Evolutionary conservation across 2,113 vertebrate species (phyloP).

Genomic region (Etheostoma cragini): DNA sequence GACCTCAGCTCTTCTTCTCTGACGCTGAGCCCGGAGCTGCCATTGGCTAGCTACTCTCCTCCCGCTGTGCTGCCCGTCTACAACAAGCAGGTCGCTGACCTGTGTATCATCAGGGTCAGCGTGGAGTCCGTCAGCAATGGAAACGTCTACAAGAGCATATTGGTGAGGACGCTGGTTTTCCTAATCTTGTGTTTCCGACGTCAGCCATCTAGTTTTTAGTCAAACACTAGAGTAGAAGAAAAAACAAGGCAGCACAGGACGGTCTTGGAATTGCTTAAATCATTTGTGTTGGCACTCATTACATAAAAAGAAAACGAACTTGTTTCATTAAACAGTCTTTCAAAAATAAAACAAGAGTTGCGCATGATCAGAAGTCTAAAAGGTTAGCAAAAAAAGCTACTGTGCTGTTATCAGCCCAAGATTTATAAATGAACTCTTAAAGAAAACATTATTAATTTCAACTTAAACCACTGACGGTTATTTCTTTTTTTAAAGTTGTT

Average conservation of each 20-base stretch:
- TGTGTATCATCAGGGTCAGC: constrained; percentile 88
- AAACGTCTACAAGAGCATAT: constrained; percentile 91
- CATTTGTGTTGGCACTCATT: not conserved
- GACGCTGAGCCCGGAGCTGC: constrained; percentile 38
- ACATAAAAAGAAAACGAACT: not conserved
- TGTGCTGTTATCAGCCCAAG: not conserved
- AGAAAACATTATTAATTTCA: not conserved
- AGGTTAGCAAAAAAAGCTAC: not conserved
- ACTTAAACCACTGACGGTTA: not conserved
- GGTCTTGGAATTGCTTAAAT: not conserved
- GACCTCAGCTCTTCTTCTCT: constrained; percentile 70
- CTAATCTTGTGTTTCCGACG: not conserved
- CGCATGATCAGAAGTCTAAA: not conserved
- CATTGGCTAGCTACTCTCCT: constrained; percentile 56
- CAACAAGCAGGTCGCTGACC: constrained; percentile 85
- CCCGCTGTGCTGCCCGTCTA: constrained; percentile 62
- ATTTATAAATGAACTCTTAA: not conserved
- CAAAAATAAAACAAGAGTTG: not conserved
- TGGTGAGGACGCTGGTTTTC: constrained; percentile 78
- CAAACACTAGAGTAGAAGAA: not conserved
- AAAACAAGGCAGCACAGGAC: not conserved
- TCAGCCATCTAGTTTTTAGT: not conserved
- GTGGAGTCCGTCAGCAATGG: constrained; percentile 85
- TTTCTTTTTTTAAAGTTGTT: too few relatives aligned
- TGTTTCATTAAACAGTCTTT: not conserved